Percentiles rank a stretch among this genome's conserved stretches.
These are phyloP conservation scores for Cerceris ruficornis DNA, from an alignment of 2,888 invertebrate genomes.

Conservation along the genomic window DNA sequence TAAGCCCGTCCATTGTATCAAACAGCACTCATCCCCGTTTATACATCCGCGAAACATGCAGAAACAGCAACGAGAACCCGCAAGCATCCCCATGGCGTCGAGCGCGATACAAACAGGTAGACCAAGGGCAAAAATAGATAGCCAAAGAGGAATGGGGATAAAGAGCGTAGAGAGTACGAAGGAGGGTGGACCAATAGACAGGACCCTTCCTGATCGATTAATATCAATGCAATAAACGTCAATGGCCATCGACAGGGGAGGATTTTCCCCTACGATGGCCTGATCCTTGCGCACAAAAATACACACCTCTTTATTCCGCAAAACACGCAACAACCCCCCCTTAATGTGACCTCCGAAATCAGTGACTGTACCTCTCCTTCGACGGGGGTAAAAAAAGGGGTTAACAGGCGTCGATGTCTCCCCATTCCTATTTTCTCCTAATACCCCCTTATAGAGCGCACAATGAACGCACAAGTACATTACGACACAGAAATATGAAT, in stretches of 20 bases:
- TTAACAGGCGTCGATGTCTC: slow-evolving; percentile 45
- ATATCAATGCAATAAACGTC: slow-evolving; percentile 80
- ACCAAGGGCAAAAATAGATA: background rate
- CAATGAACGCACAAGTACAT: slow-evolving; percentile 21
- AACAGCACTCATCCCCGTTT: slow-evolving; percentile 39
- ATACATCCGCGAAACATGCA: slow-evolving; percentile 34
- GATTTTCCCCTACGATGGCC: slow-evolving; percentile 41
- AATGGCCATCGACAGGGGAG: slow-evolving; percentile 62
- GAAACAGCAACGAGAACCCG: slow-evolving; percentile 38
- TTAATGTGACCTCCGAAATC: slow-evolving; percentile 5
- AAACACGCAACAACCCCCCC: slow-evolving; percentile 61
- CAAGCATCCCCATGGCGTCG: slow-evolving; percentile 26
- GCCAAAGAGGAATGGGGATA: slow-evolving; percentile 6
- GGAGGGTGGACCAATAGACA: slow-evolving; percentile 43
- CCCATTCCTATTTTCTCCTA: slow-evolving; percentile 39
- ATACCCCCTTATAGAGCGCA: slow-evolving; percentile 47
- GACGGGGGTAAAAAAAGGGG: slow-evolving; percentile 25
- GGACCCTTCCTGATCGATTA: slow-evolving; percentile 76
- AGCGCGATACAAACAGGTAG: slow-evolving; percentile 29
- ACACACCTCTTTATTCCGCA: slow-evolving; percentile 67
- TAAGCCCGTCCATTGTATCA: slow-evolving; percentile 46
- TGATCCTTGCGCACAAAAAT: slow-evolving; percentile 64
- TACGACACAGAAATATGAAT: slow-evolving; percentile 14
- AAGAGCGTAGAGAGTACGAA: background rate
- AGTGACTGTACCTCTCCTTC: slow-evolving; percentile 9